Conservation (phyloP, 2,888 invertebrate genomes). For the Volucella bombylans region DNA sequence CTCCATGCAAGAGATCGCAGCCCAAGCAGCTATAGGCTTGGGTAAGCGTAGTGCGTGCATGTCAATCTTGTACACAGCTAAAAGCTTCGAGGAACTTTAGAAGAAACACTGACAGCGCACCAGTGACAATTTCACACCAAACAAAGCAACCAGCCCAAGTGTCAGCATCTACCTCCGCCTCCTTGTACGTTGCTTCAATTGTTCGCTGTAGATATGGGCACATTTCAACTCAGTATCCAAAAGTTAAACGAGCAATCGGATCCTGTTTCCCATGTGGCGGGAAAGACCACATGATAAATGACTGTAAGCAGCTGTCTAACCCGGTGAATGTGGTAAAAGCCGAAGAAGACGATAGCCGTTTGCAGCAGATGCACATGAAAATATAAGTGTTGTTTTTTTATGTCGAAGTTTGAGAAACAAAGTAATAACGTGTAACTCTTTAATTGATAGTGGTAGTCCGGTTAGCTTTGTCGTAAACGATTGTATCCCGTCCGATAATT, state of each 20-base stretch:
- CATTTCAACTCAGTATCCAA: conserved; percentile 11
- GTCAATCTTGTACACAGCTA: too few species aligned
- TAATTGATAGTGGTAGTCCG: conserved; percentile 24
- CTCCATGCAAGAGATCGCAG: too few species aligned
- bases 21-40: too few species aligned
- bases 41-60: too few species aligned
- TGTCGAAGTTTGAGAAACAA: neutral
- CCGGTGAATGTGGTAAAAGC: conserved; percentile 2
- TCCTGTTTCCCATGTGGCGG: conserved; percentile 19
- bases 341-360: neutral
- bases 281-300: conserved; percentile 14
- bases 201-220: conserved; percentile 17
- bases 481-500: neutral
- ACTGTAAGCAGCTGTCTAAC: neutral
- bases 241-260: neutral
- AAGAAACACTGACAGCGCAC: too few species aligned
- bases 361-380: conserved; percentile 3
- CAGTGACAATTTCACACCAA: accelerated
- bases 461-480: conserved; percentile 7
- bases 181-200: conserved; percentile 11
- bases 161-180: too few species aligned
- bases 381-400: conserved; percentile 15
- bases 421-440: too few species aligned
- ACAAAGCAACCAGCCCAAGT: accelerated
- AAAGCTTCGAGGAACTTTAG: too few species aligned